Base-by-base conservation (phyloP, 2,113 vertebrate genomes). In the Cavia porcellus region DNA sequence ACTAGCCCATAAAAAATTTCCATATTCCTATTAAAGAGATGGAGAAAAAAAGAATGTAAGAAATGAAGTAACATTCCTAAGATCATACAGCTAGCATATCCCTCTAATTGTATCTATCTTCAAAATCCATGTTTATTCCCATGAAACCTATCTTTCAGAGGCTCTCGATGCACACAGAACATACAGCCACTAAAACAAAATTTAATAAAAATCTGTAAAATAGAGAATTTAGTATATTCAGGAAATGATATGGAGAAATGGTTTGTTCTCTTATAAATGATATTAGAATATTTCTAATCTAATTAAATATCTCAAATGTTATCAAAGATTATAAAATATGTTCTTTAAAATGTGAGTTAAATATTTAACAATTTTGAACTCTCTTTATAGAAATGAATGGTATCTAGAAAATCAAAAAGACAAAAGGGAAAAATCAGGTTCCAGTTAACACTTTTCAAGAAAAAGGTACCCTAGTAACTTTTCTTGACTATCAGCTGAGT, bases 261-360 rank as follows among this genome's bases (percentile, higher is more conserved):
- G 14, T 95, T 52, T 90, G 6, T 87, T 35, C 68, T 61, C 50
- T 59, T 24, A 50, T 35, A 62, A 47, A 94, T 75, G 61, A 45
- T 45, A 75, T 50, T 42, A 82, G 13, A 70, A 24, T 84, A 11
- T 14, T 35, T 45, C 55, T 59, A 57, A 42, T 55, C 47, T 80
- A 70, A n/a, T 70, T 70, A 90, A 77, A 30, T 89, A 66, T 61
- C 61, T 92, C 89, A 94, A 77, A 88, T 42, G 7, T 82, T 66
- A 91, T 59, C 35, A 89, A 88, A 52, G 25, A 91, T 93, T n/a
- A 52, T 72, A 32, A 95, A 88, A 90, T 9, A 28, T 47, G 30
- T 38, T 86, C 59, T 61, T 95, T 79, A 89, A 80, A 77, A 28
- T 55, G 3, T 59, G 38, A 96, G 7, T 81, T 86, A 75, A 92